A percentile compares a stretch with the other conserved stretches of the same genome.
Evolutionary conservation across 2,797 vertebrate genomes (phyloP).

Genomic region (Lacerta bilineata): DNA sequence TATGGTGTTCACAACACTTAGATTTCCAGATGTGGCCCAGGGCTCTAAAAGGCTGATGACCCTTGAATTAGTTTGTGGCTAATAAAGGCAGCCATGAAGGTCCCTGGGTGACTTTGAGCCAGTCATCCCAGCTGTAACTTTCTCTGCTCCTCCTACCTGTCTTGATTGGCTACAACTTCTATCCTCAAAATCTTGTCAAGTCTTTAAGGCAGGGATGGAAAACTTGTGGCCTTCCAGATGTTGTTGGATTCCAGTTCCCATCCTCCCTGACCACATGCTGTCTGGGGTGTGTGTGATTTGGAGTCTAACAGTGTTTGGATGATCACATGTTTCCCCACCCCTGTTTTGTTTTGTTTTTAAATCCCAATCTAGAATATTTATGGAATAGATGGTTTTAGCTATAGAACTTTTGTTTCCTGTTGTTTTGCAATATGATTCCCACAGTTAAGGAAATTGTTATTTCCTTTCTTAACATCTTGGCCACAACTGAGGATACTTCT

Average conservation of each 20-base stretch:
- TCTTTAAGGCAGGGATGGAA: not conserved
- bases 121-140: not conserved
- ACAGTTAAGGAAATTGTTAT: not conserved
- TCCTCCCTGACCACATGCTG: too few relatives aligned
- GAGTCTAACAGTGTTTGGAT: too few relatives aligned
- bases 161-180: not conserved
- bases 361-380: not conserved
- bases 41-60: too few relatives aligned
- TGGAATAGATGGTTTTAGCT: not conserved
- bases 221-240: not conserved
- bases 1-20: too few relatives aligned
- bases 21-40: too few relatives aligned
- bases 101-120: not conserved
- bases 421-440: slow-evolving; percentile 16
- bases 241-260: too few relatives aligned
- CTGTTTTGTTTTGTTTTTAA: not conserved
- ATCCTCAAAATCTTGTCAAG: not conserved
- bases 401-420: not conserved
- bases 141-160: not conserved
- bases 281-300: too few relatives aligned
- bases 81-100: too few relatives aligned
- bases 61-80: too few relatives aligned
- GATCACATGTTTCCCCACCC: too few relatives aligned
- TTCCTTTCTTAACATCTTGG: accelerated
- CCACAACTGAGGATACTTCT: not conserved